Percentiles rank a stretch among this genome's conserved stretches.
phyloP scores from a whole-genome alignment of 2,888 invertebrate species.

The Oxytorus armatus region DNA sequence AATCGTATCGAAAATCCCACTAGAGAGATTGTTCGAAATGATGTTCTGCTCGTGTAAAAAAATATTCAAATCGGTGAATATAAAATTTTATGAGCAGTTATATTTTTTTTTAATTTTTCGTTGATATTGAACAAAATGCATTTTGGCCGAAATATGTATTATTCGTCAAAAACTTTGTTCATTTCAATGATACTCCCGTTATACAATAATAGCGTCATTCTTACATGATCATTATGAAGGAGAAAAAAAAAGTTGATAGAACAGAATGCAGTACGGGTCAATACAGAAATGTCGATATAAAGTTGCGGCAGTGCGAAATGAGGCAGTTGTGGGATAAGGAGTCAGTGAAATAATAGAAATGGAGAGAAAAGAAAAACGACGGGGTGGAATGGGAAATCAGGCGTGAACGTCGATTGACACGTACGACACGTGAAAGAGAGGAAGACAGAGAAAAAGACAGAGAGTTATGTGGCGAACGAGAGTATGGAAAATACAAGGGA shows the following conservation, averaged over 20 bases:
- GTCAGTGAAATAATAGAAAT: slow-evolving; percentile 34
- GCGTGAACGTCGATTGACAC: slow-evolving; percentile 59
- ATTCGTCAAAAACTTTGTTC: no score
- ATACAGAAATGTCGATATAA: background rate
- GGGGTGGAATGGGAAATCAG: slow-evolving; percentile 9
- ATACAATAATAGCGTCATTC: background rate
- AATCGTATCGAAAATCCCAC: no score
- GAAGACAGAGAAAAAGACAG: slow-evolving; percentile 20
- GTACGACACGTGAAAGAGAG: slow-evolving; percentile 43
- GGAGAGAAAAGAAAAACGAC: background rate
- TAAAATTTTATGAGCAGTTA: no score
- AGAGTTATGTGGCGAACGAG: slow-evolving; percentile 19
- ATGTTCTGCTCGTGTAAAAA: no score
- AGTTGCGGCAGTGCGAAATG: slow-evolving; percentile 40
- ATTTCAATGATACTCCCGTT: background rate
- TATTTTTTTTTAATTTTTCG: no score
- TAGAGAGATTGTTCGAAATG: no score
- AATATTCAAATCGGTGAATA: no score
- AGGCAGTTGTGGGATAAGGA: slow-evolving; percentile 43
- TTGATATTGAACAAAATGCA: no score
- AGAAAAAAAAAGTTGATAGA: slow-evolving; percentile 10
- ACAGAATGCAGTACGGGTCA: slow-evolving; percentile 8
- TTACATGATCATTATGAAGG: slow-evolving; percentile 11
- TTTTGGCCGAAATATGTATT: no score
- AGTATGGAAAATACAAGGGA: slow-evolving; percentile 30